Base-by-base conservation (phyloP, 2,888 invertebrate genomes). In the Standfussiana lucernea region DNA sequence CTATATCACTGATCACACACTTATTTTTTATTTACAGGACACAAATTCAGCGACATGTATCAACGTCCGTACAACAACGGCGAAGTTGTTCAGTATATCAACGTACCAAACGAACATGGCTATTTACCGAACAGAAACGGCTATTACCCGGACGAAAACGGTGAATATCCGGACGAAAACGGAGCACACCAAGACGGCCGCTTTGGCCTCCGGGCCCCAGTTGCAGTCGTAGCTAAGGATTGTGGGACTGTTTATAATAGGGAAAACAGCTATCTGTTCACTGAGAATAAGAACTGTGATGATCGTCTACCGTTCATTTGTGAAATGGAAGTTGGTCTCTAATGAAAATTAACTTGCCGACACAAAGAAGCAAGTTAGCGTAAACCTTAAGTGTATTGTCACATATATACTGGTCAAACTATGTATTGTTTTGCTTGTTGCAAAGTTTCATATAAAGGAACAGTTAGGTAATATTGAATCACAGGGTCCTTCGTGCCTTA, bases 261-360 rank as follows among this genome's bases (percentile, higher is more conserved):
- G 1, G 1, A 7, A 4, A 15, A 0, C 32, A 8, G 3, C 18
- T 0, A 3, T 8, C 1, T 83, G 0, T 72, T 65, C 10, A 75
- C 84, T 10, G n/a, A 32, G 0, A 59, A 45, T 0, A 5, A 3
- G 0, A 13, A 56, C 0, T 91, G 91, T 71, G 61, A 65, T 8
- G 13, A 18, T 0, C 1, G 5, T 8, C 24, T 85, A 10, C 86
- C 88, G 0, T 89, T 89, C n/a, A 87, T 89, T 70, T 90, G 90
- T 78, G 85, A 90, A 77, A 89, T 90, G 85, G 69, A 79, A 62
- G 32, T 67, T 62, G 1, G 24, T 21, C n/a, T 8, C 13, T 77
- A 67, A 61, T 21, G 4, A 10, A 32, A 59, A 32, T 59, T 28
- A 59, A 59, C n/a, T 18, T 18, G 8, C 18, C 8, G 8, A 5